phyloP scores from a whole-genome alignment of 1,140 invertebrate species.

The Hormaphis cornu region DNA sequence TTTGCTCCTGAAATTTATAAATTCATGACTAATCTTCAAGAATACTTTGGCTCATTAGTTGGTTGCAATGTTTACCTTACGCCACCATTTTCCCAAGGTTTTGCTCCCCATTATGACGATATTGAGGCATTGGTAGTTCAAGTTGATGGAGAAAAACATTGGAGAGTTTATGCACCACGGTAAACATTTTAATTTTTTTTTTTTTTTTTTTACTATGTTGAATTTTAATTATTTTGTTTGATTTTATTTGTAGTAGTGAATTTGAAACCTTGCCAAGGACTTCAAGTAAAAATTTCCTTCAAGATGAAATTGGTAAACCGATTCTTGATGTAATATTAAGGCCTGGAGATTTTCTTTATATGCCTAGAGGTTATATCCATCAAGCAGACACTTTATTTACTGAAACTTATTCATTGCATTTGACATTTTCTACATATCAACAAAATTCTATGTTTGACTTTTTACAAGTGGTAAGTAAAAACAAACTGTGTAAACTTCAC shows the following conservation, averaged over 20 bases:
- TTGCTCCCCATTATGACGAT: conserved; percentile 97
- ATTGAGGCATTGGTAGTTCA: conserved; percentile 97
- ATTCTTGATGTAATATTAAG: conserved; percentile 71
- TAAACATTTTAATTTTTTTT: conserved; percentile 39
- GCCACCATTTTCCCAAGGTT: conserved; percentile 90
- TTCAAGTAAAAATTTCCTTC: conserved; percentile 74
- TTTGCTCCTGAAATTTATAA: conserved; percentile 52
- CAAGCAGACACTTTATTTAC: conserved; percentile 67
- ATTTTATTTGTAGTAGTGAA: conserved; percentile 8
- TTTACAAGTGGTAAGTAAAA: conserved; percentile 55
- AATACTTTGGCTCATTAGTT: conserved; percentile 86
- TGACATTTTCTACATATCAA: conserved; percentile 87
- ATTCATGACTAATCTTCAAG: conserved; percentile 70
- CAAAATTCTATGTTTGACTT: conserved; percentile 83
- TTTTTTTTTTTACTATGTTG: conserved; percentile 7
- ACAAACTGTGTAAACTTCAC: no score
- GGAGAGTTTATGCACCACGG: conserved; percentile 78
- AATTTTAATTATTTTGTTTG: background rate
- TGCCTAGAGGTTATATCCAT: conserved; percentile 87
- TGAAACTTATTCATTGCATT: conserved; percentile 75
- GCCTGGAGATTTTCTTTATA: conserved; percentile 85
- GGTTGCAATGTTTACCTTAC: conserved; percentile 93
- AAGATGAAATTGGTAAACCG: conserved; percentile 67
- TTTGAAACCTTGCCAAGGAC: conserved; percentile 62
- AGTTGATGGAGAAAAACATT: conserved; percentile 89